Percentiles rank a stretch among this genome's conserved stretches.
These are phyloP conservation scores for Tragulus kanchil DNA, from an alignment of 2,113 vertebrate genomes.

Conservation along the genomic window DNA sequence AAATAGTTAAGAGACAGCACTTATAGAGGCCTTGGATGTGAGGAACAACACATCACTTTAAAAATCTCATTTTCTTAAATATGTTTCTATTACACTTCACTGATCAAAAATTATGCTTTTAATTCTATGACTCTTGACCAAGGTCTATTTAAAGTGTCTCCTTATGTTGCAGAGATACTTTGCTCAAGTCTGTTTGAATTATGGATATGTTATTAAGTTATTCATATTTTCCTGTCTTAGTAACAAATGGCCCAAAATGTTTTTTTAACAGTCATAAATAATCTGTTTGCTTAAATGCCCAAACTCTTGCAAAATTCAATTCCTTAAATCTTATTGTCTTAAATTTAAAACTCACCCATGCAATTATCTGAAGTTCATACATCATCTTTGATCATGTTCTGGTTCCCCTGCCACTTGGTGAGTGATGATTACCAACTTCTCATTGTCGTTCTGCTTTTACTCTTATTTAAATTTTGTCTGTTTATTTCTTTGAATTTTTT, in stretches of 20 bases:
- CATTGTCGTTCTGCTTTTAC: not conserved
- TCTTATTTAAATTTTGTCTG: not conserved
- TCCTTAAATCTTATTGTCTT: conserved; percentile 48
- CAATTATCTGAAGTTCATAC: conserved; percentile 33
- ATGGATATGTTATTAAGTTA: conserved; percentile 69
- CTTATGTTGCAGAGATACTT: conserved; percentile 52
- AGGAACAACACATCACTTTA: not conserved
- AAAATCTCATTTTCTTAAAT: conserved; percentile 59
- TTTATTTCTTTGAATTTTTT: not conserved
- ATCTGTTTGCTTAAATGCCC: conserved; percentile 37
- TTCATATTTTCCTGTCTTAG: conserved; percentile 66
- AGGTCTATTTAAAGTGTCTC: conserved; percentile 57
- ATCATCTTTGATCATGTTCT: conserved; percentile 44
- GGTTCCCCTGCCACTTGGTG: not conserved
- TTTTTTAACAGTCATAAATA: conserved; percentile 73
- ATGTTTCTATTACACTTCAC: conserved; percentile 38
- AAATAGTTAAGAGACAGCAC: not conserved
- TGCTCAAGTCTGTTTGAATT: conserved; percentile 52
- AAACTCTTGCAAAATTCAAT: conserved; percentile 60
- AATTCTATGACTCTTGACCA: conserved; percentile 51
- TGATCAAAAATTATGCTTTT: conserved; percentile 55
- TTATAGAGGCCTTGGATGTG: conserved; percentile 16
- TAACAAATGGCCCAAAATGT: conserved; percentile 69
- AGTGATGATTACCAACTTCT: conserved; percentile 49
- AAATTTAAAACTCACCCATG: conserved; percentile 54